Conservation (phyloP, 2,797 vertebrate genomes). For the Aulostomus chinensis region DNA sequence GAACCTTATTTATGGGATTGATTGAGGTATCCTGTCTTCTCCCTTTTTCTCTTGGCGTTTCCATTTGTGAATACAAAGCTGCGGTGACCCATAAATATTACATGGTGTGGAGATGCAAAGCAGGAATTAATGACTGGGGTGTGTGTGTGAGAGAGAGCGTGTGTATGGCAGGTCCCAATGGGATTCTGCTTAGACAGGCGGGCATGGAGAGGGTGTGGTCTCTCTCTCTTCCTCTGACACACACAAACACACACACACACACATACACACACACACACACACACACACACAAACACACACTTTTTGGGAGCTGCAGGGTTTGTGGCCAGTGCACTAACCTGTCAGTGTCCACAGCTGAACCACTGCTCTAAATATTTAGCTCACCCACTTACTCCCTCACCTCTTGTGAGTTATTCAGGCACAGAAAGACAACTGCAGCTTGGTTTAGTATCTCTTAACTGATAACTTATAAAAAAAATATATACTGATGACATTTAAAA, state of each 20-base stretch:
- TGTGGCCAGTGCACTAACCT: too few relatives aligned
- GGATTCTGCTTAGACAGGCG: conserved; percentile 78
- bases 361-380: too few relatives aligned
- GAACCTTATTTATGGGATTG: conserved; percentile 74
- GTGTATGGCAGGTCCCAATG: conserved; percentile 73
- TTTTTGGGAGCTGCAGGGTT: too few relatives aligned
- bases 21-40: conserved; percentile 77
- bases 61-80: conserved; percentile 82
- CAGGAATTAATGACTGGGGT: conserved; percentile 82
- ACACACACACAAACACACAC: too few relatives aligned
- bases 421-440: too few relatives aligned
- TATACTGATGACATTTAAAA: too few relatives aligned
- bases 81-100: conserved; percentile 84
- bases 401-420: too few relatives aligned
- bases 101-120: conserved; percentile 83
- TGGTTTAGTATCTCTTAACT: too few relatives aligned
- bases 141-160: conserved; percentile 51
- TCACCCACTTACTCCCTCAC: too few relatives aligned
- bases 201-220: conserved; percentile 70
- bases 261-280: conserved; percentile 8
- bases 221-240: conserved; percentile 25
- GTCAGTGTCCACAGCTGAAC: too few relatives aligned
- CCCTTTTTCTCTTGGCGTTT: conserved; percentile 71
- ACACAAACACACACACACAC: conserved; percentile 3
- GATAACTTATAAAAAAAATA: too few relatives aligned